Evolutionary conservation across 1,140 invertebrate species (phyloP).

Genomic region (Mercenaria mercenaria): DNA sequence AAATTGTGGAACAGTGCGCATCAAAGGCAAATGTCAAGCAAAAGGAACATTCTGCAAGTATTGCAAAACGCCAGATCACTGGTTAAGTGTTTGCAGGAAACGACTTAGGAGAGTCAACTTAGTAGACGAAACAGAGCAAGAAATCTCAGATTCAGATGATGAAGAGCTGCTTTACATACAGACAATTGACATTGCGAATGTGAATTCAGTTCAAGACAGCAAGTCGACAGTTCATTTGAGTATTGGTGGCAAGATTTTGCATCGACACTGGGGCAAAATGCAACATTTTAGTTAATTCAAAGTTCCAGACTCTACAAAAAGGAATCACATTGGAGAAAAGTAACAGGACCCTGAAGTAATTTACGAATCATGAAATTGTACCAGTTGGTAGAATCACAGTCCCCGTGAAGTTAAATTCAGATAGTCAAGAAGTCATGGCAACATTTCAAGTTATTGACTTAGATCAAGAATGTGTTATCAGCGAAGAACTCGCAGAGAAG

Average conservation of each 20-base stretch:
- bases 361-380: slow-evolving; percentile 11
- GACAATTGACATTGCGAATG: background rate
- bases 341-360: slow-evolving; percentile 3
- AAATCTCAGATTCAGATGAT: background rate
- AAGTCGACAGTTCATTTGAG: background rate
- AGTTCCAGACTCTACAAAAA: too few species aligned
- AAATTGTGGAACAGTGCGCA: slow-evolving; percentile 19
- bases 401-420: background rate
- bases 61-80: slow-evolving; percentile 60
- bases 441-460: slow-evolving; percentile 14
- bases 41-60: slow-evolving; percentile 50
- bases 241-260: background rate
- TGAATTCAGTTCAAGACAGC: background rate
- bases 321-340: background rate
- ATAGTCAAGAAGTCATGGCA: background rate
- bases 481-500: background rate
- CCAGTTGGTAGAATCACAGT: background rate
- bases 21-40: slow-evolving; percentile 43
- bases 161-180: background rate
- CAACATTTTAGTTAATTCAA: slow-evolving; percentile 36
- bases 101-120: background rate
- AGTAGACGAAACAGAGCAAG: background rate
- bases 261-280: slow-evolving; percentile 64
- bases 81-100: slow-evolving; percentile 50
- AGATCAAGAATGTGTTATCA: slow-evolving; percentile 2